These are phyloP conservation scores for Ditula angustiorana DNA, from an alignment of 2,888 invertebrate genomes.

Conservation along the genomic window DNA sequence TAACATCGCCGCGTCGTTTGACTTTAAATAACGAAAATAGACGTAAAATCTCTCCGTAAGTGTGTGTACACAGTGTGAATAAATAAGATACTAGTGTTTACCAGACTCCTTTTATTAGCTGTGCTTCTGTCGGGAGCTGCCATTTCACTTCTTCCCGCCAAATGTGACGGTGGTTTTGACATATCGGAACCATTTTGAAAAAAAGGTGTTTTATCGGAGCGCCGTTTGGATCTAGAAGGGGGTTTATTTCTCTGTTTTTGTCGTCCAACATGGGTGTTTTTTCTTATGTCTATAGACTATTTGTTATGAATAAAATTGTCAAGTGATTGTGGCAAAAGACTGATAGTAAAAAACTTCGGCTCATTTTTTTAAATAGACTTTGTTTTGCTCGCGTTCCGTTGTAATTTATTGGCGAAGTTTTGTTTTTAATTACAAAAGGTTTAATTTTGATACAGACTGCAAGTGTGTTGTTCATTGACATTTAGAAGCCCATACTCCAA, in stretches of 20 bases:
- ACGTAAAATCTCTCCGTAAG: conserved; percentile 17
- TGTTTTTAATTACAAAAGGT: neutral
- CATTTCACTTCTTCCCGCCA: conserved; percentile 37
- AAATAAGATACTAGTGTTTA: conserved; percentile 43
- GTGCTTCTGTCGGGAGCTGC: neutral
- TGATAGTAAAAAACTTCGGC: neutral
- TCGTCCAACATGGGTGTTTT: conserved; percentile 74
- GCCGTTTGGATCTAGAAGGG: neutral
- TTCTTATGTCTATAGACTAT: conserved; percentile 77
- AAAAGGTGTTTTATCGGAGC: conserved; percentile 11
- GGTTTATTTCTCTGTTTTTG: conserved; percentile 19
- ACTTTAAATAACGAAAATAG: conserved; percentile 22
- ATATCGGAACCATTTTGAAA: conserved; percentile 12
- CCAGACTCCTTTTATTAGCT: conserved; percentile 4
- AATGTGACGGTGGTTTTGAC: conserved; percentile 24
- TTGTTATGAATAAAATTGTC: conserved; percentile 67
- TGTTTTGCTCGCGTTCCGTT: neutral
- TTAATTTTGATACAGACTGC: neutral
- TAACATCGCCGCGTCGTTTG: conserved; percentile 7
- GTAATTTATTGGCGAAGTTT: neutral
- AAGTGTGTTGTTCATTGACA: neutral
- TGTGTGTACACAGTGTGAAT: conserved; percentile 28
- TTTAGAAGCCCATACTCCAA: neutral
- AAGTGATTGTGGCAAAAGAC: conserved; percentile 49
- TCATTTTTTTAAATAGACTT: neutral